Conservation (phyloP, 2,888 invertebrate species). For the Calameuta idolon region DNA sequence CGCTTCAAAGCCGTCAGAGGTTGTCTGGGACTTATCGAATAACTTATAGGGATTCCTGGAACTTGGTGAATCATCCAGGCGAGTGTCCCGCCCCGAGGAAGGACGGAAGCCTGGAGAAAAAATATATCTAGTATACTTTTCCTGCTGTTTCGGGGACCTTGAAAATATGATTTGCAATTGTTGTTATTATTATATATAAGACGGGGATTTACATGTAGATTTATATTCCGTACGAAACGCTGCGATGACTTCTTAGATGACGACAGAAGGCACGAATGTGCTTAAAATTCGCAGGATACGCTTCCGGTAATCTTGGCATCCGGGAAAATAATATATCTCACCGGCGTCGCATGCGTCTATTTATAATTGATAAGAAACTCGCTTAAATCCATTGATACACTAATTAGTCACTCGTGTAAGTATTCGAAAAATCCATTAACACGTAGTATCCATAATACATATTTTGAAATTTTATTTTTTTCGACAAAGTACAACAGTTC, state of each 20-base stretch:
- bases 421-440: neutral
- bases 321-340: neutral
- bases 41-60: slow-evolving; percentile 21
- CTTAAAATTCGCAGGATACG: neutral
- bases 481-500: neutral
- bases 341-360: neutral
- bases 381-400: neutral
- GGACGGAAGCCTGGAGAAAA: neutral
- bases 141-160: neutral
- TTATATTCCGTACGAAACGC: neutral
- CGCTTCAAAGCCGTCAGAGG: slow-evolving; percentile 9
- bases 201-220: neutral
- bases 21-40: slow-evolving; percentile 26
- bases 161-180: neutral
- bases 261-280: neutral
- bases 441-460: neutral
- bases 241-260: neutral
- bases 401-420: neutral
- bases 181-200: no score
- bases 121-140: neutral
- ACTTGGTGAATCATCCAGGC: slow-evolving; percentile 22
- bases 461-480: neutral
- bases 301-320: neutral
- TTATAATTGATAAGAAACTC: neutral
- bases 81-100: neutral